Evolutionary conservation across 1,140 invertebrate species (phyloP).

Genomic region (Bombyx mandarina): DNA sequence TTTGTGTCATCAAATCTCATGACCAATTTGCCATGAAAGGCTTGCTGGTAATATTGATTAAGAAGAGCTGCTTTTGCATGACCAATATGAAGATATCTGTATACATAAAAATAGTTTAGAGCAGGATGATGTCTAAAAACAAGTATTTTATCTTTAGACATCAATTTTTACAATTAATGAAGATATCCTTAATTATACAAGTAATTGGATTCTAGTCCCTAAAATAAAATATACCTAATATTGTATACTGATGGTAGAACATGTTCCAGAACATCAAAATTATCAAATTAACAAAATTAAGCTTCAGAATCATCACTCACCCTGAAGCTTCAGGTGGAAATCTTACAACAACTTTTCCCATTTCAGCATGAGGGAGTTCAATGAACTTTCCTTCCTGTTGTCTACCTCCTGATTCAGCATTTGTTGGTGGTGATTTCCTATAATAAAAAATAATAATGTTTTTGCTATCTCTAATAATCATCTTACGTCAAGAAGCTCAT

Average conservation of each 20-base stretch:
- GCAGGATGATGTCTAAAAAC: no score
- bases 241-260: no score
- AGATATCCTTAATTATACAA: no score
- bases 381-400: conserved; percentile 96
- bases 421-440: conserved; percentile 40
- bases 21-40: conserved; percentile 94
- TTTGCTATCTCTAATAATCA: no score
- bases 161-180: no score
- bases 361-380: conserved; percentile 95
- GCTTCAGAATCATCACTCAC: conserved; percentile 44
- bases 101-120: conserved; percentile 14
- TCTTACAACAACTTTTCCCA: conserved; percentile 94
- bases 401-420: conserved; percentile 53
- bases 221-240: no score
- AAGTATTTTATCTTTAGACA: no score
- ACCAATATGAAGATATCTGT: conserved; percentile 95
- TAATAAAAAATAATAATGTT: conserved; percentile 9
- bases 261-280: no score
- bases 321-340: conserved; percentile 99
- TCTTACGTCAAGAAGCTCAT: no score
- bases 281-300: no score
- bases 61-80: conserved; percentile 99
- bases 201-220: no score
- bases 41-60: conserved; percentile 97
- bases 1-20: conserved; percentile 99